phyloP scores from a whole-genome alignment of 92 coral and sea anemone species.

The Zoanthus sansibaricus region DNA sequence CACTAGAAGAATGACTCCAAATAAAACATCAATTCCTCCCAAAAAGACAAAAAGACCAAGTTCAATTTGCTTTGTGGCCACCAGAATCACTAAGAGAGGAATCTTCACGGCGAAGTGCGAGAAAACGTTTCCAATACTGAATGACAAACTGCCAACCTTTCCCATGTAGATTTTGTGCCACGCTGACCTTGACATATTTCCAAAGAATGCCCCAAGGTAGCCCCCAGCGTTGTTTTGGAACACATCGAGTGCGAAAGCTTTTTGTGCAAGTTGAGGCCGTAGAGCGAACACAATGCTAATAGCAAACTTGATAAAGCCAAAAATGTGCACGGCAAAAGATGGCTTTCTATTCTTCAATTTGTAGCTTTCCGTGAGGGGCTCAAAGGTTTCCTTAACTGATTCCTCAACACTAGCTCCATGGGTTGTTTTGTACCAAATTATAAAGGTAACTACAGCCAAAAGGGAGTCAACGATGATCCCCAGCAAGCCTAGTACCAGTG shows the following conservation, averaged over 20 bases:
- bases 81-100: constrained; percentile 37
- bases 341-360: constrained; percentile 17
- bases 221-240: constrained; percentile 40
- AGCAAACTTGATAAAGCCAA: constrained; percentile 41
- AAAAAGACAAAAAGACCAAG: constrained; percentile 29
- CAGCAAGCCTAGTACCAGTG: constrained; percentile 32
- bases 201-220: constrained; percentile 44
- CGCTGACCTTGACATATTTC: constrained; percentile 26
- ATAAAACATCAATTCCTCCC: constrained; percentile 5
- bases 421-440: constrained; percentile 55
- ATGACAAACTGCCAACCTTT: constrained; percentile 43
- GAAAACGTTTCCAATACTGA: constrained; percentile 48
- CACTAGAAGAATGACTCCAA: constrained; percentile 17
- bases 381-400: constrained; percentile 13
- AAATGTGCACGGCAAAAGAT: constrained; percentile 28
- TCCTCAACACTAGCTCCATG: constrained; percentile 14
- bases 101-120: constrained; percentile 38
- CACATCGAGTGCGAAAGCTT: constrained; percentile 27
- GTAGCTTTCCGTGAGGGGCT: constrained; percentile 22
- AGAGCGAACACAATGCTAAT: constrained; percentile 32
- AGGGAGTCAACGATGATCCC: constrained; percentile 32
- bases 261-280: constrained; percentile 30
- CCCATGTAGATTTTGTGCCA: constrained; percentile 57
- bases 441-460: constrained; percentile 32
- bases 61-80: constrained; percentile 45